phyloP scores from a whole-genome alignment of 2,113 vertebrate species.

The Caranx ignobilis region DNA sequence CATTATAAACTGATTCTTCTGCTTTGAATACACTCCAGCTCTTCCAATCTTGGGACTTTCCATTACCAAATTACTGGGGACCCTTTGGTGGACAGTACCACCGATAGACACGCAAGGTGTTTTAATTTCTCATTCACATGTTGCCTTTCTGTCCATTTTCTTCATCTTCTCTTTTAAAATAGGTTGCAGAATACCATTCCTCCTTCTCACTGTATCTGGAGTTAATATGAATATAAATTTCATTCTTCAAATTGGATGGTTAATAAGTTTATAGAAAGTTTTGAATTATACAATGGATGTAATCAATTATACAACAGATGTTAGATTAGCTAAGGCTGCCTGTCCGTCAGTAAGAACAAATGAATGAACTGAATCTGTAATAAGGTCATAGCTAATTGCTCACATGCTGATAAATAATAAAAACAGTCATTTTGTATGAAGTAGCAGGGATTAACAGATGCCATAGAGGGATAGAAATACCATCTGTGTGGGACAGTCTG shows the following conservation, averaged over 20 bases:
- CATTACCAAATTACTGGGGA: conserved; percentile 45
- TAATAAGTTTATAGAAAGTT: conserved; percentile 55
- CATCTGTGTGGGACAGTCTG: conserved; percentile 12
- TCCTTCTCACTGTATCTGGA: conserved; percentile 19
- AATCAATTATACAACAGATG: conserved; percentile 68
- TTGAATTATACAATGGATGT: conserved; percentile 58
- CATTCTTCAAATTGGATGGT: conserved; percentile 44
- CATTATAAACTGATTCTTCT: conserved; percentile 65
- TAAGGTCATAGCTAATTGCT: conserved; percentile 64
- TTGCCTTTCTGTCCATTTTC: conserved; percentile 18
- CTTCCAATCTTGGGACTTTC: conserved; percentile 21
- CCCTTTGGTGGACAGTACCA: conserved; percentile 17
- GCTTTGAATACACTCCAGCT: conserved; percentile 57
- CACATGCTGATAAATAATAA: conserved; percentile 58
- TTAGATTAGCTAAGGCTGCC: conserved; percentile 51
- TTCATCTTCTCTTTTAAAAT: neutral
- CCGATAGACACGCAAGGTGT: neutral
- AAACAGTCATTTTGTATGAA: conserved; percentile 44
- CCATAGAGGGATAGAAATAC: neutral
- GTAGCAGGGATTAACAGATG: conserved; percentile 37
- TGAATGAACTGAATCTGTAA: conserved; percentile 51
- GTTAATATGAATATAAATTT: conserved; percentile 8
- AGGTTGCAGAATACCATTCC: neutral
- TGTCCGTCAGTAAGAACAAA: conserved; percentile 56
- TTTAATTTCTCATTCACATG: conserved; percentile 33